phyloP scores from a whole-genome alignment of 2,888 invertebrate genomes.

The Drosophila stalkeri region DNA sequence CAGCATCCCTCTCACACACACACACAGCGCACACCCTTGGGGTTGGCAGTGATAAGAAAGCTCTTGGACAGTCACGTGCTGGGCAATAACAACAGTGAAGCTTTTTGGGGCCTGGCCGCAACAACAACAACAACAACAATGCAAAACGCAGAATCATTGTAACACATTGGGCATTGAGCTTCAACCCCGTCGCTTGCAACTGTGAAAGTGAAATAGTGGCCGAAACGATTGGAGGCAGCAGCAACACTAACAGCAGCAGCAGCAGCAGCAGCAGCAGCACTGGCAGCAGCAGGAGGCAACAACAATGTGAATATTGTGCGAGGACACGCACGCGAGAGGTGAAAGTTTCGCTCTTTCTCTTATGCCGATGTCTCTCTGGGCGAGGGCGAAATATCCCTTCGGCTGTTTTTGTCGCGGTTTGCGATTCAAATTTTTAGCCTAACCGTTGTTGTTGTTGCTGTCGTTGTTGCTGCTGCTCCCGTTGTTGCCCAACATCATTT shows the following conservation, averaged over 20 bases:
- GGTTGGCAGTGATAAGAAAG: conserved; percentile 66
- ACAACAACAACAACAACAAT: conserved; percentile 43
- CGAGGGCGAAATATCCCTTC: conserved; percentile 51
- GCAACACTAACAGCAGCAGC: conserved; percentile 12
- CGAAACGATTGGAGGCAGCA: conserved; percentile 29
- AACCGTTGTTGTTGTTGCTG: conserved; percentile 19
- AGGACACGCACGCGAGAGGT: conserved; percentile 69
- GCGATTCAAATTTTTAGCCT: conserved; percentile 35
- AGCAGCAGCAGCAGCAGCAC: conserved; percentile 25
- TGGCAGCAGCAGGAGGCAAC: conserved; percentile 41
- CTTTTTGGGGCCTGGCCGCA: conserved; percentile 48
- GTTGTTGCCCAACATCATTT: conserved; percentile 37
- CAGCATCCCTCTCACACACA: not conserved
- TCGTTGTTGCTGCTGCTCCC: conserved; percentile 23
- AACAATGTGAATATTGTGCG: conserved; percentile 60
- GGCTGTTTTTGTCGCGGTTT: conserved; percentile 51
- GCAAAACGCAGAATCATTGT: conserved; percentile 78
- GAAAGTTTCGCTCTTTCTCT: conserved; percentile 58
- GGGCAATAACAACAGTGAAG: conserved; percentile 66
- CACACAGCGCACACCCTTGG: conserved; percentile 1
- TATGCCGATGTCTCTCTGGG: conserved; percentile 28
- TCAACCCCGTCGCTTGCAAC: conserved; percentile 29
- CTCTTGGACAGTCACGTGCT: conserved; percentile 75
- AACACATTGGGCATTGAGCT: conserved; percentile 41
- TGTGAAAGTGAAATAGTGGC: conserved; percentile 72